Percentiles rank a stretch among this genome's conserved stretches.
Conservation (phyloP, 2,113 vertebrate species). For the Morone saxatilis region DNA sequence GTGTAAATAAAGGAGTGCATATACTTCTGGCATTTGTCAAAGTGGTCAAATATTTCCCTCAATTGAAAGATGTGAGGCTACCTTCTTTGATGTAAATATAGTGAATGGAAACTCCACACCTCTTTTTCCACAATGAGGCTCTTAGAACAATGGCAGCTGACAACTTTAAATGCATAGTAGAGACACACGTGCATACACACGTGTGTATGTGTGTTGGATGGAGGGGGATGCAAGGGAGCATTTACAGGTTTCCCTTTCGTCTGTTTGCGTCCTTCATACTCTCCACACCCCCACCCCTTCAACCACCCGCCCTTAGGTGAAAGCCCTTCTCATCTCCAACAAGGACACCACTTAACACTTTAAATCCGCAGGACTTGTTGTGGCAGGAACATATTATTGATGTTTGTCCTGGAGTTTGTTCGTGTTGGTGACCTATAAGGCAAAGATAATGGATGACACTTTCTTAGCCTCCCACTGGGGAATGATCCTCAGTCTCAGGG, state of each 20-base stretch:
- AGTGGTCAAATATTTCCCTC: background rate
- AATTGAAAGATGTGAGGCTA: background rate
- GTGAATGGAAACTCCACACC: conserved; percentile 2
- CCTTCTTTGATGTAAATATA: conserved; percentile 9
- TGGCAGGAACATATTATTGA: conserved; percentile 20
- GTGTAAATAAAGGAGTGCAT: background rate
- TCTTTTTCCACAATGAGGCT: conserved; percentile 13
- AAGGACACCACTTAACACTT: conserved; percentile 39
- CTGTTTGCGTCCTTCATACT: conserved; percentile 23
- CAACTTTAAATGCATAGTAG: background rate
- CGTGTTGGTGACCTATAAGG: conserved; percentile 29
- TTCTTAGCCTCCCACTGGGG: conserved; percentile 29
- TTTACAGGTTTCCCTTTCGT: background rate
- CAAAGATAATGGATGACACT: conserved; percentile 46
- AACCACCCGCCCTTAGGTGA: background rate
- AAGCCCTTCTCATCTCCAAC: conserved; percentile 19
- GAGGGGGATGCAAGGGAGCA: background rate
- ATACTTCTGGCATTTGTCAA: conserved; percentile 15
- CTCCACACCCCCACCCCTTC: background rate
- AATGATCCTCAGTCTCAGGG: conserved; percentile 26
- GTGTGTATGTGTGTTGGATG: background rate
- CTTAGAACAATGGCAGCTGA: conserved; percentile 37
- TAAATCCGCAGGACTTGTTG: conserved; percentile 8
- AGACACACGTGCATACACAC: background rate
- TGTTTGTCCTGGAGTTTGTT: conserved; percentile 31